Evolutionary conservation across 2,888 invertebrate species (phyloP), one percentile per base, ranked within the genome.

Genomic region (Tenthredo mesomela): DNA sequence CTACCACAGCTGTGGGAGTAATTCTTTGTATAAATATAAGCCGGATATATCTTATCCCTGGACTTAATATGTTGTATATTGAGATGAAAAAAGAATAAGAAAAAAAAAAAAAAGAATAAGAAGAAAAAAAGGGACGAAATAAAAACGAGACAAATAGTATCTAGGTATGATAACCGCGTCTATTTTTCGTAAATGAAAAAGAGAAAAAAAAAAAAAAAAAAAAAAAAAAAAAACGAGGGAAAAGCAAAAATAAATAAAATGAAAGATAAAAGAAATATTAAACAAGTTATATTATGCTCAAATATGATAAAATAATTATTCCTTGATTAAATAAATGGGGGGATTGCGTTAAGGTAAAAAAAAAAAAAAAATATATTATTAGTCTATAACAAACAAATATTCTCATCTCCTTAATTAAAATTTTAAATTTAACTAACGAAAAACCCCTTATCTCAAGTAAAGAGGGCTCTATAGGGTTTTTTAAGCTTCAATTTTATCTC

Each of bases 11-110:
- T 54, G 54, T n/a, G 54, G 18, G 2, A 54, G 54, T 54, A 18
- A 54, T 54, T 54, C 54, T n/a, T n/a, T n/a, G 54, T 54, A 54
- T 54, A 54, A 54, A 54, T 54, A 54, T 54, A 54, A n/a, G 54
- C 18, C n/a, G 54, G 54, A 54, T 54, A 54, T 54, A n/a, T 54
- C 54, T 54, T 7, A n/a, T 18, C 6, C n/a, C n/a, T n/a, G 54
- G 2, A n/a, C n/a, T 54, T n/a, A n/a, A 54, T 54, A 54, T 50
- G n/a, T n/a, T 2, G 6, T n/a, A n/a, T 54, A 54, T 54, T 54
- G n/a, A 7, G n/a, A 54, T 54, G n/a, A 54, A 54, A n/a, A 12
- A 47, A 50, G 1, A n/a, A 54, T 6, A 50, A 50, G 1, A 18
- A 50, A 1, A 18, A 6, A 50, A 50, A 18, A 50, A 1, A 0